Conservation (phyloP, 30 jellyfish, hydroid and myxozoan genomes). For the Mastigias papua region DNA sequence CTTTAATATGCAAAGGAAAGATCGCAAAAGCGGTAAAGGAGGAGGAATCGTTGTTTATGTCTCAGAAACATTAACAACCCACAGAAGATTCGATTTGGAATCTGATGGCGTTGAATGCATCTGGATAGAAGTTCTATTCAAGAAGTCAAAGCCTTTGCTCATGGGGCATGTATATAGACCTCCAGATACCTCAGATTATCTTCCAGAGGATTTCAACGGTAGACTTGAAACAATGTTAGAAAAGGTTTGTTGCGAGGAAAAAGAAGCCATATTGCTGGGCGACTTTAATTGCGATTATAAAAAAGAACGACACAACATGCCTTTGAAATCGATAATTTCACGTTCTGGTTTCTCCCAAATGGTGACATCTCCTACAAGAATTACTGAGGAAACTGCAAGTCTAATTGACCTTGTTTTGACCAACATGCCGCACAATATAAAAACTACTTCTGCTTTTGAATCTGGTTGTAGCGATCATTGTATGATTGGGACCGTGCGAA, state of each 20-base stretch:
- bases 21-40: conserved; percentile 54
- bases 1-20: conserved; percentile 53
- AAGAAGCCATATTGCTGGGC: conserved; percentile 54
- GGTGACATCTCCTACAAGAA: conserved; percentile 55
- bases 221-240: conserved; percentile 50
- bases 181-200: conserved; percentile 61
- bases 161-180: conserved; percentile 57
- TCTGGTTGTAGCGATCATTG: conserved; percentile 1
- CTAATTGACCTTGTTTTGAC: conserved; percentile 50
- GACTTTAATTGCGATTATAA: conserved; percentile 54
- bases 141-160: conserved; percentile 51
- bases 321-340: conserved; percentile 49
- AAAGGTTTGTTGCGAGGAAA: conserved; percentile 52
- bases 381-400: conserved; percentile 49
- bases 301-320: conserved; percentile 44
- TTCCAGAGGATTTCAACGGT: conserved; percentile 57
- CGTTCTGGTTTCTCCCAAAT: conserved; percentile 61
- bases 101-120: conserved; percentile 36
- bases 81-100: conserved; percentile 63
- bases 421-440: conserved; percentile 45
- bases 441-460: conserved; percentile 12
- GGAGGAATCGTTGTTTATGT: conserved; percentile 57
- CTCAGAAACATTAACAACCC: conserved; percentile 29
- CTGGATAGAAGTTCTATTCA: conserved; percentile 52
- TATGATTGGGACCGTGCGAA: conserved; percentile 9